Conservation (phyloP, 2,888 invertebrate genomes). For the Ochlodes sylvanus region DNA sequence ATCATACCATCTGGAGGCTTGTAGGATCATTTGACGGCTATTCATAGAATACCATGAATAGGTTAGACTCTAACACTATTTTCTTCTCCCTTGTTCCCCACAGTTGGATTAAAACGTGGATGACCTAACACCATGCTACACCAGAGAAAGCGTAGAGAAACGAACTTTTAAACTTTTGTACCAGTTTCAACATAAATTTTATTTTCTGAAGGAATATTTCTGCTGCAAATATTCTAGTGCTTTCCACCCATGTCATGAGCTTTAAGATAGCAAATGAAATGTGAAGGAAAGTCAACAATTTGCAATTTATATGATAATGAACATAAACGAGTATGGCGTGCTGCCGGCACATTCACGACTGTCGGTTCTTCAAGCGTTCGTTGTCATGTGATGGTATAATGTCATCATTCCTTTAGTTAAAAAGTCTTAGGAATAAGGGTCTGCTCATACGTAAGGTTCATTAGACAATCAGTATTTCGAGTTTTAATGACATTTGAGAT, state of each 20-base stretch:
- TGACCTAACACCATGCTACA: too few species aligned
- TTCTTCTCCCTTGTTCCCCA: too few species aligned
- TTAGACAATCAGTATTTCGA: neutral
- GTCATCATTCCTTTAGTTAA: slow-evolving; percentile 27
- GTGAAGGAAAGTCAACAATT: slow-evolving; percentile 21
- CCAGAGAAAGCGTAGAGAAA: too few species aligned
- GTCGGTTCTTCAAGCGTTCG: slow-evolving; percentile 22
- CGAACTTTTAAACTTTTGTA: too few species aligned
- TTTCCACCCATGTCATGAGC: slow-evolving; percentile 9
- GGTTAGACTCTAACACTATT: too few species aligned
- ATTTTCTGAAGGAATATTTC: neutral
- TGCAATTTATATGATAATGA: slow-evolving; percentile 35
- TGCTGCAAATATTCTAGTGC: slow-evolving; percentile 1
- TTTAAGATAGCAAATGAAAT: slow-evolving; percentile 21
- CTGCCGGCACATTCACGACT: slow-evolving; percentile 11
- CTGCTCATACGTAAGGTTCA: neutral
- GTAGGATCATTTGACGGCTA: too few species aligned
- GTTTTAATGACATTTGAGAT: too few species aligned
- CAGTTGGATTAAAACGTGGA: too few species aligned
- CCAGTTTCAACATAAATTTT: too few species aligned
- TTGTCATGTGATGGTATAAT: slow-evolving; percentile 32
- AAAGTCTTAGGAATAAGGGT: slow-evolving; percentile 14
- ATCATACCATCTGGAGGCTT: too few species aligned
- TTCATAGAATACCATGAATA: too few species aligned
- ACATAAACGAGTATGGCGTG: slow-evolving; percentile 33